Evolutionary conservation across 2,797 vertebrate species (phyloP).

Genomic region (Phataginus tricuspis): DNA sequence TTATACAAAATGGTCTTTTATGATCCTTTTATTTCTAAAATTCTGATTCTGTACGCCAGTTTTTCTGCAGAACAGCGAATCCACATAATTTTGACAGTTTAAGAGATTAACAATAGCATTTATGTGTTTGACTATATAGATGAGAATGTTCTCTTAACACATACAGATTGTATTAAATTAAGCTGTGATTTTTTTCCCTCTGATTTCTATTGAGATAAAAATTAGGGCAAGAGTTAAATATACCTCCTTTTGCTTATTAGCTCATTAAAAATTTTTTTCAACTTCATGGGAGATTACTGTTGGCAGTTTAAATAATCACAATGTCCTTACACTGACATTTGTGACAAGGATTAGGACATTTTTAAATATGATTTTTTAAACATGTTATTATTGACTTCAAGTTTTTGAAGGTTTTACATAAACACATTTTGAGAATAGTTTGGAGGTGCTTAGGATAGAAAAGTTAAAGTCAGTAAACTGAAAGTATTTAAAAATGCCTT

Average conservation of each 20-base stretch:
- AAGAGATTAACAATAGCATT: neutral
- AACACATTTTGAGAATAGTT: neutral
- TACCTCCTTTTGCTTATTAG: neutral
- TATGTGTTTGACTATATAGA: neutral
- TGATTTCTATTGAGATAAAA: neutral
- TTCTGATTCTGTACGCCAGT: neutral
- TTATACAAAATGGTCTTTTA: neutral
- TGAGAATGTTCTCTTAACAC: neutral
- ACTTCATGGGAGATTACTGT: neutral
- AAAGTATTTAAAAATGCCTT: constrained; percentile 24
- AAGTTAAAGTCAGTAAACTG: constrained; percentile 18
- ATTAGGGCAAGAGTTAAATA: neutral
- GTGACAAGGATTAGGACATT: neutral
- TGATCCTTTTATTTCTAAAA: neutral
- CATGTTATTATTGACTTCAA: neutral
- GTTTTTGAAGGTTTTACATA: neutral
- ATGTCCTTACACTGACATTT: neutral
- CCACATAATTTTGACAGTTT: neutral
- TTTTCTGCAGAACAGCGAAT: neutral
- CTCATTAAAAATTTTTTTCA: neutral
- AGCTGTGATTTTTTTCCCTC: neutral
- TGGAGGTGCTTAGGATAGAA: neutral
- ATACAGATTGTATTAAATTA: neutral
- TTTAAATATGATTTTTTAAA: neutral
- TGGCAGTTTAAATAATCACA: neutral